Evolutionary conservation across 1,140 invertebrate genomes (phyloP).

Genomic region (Rhagoletis zephyria): DNA sequence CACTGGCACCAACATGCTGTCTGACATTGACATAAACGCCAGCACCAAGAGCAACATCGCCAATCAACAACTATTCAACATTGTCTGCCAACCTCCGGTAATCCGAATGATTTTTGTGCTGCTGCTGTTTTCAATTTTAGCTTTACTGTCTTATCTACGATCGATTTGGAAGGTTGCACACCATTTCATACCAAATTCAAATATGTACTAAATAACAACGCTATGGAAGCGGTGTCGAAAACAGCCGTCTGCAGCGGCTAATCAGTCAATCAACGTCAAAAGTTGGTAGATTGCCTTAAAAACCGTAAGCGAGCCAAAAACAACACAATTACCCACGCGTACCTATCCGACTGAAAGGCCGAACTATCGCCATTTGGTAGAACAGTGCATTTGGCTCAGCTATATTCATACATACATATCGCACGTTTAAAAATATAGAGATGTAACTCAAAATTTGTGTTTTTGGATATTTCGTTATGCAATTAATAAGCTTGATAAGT

Average conservation of each 20-base stretch:
- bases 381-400: not conserved
- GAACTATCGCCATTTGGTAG: not conserved
- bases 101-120: not conserved
- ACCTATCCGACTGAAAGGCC: not conserved
- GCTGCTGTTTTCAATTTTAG: not conserved
- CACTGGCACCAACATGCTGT: not conserved
- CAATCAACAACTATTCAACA: not conserved
- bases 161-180: not conserved
- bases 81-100: not conserved
- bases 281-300: not conserved
- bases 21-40: not conserved
- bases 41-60: too few species aligned
- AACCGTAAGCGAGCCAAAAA: not conserved
- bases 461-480: too few species aligned
- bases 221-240: not conserved
- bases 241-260: not conserved
- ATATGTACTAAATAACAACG: not conserved
- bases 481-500: too few species aligned
- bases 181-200: not conserved
- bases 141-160: not conserved
- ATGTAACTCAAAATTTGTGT: too few species aligned
- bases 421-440: too few species aligned
- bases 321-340: not conserved
- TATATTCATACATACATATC: too few species aligned
- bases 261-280: not conserved